These are phyloP conservation scores for Anarsia innoxiella DNA, from an alignment of 2,888 invertebrate species.

Conservation along the genomic window DNA sequence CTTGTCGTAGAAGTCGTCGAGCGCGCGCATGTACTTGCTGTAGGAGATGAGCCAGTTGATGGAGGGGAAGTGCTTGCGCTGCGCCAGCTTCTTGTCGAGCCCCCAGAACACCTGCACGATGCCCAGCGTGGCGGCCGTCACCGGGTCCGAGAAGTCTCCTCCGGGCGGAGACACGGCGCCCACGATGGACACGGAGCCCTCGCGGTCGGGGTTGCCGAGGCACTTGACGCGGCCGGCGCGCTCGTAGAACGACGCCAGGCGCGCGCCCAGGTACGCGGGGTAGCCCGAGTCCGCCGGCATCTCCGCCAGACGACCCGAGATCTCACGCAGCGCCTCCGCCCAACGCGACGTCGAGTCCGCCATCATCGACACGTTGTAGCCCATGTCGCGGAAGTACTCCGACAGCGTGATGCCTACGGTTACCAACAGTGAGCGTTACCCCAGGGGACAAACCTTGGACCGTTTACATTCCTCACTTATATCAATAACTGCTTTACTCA, in stretches of 20 bases:
- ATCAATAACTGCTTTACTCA: no score
- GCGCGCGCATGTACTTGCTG: constrained; percentile 97
- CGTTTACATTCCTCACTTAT: no score
- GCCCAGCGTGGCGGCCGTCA: constrained; percentile 99
- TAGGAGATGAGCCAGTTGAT: constrained; percentile 99
- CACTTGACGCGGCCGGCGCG: constrained; percentile 98
- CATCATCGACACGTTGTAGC: constrained; percentile 99
- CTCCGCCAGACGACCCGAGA: constrained; percentile 99
- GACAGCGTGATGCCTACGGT: constrained; percentile 95
- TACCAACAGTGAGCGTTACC: no score
- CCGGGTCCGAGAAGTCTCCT: constrained; percentile 99
- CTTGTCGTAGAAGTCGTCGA: constrained; percentile 99
- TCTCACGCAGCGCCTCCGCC: constrained; percentile 99
- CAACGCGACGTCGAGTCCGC: constrained; percentile 99
- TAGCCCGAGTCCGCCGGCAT: constrained; percentile 99
- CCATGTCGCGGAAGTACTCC: constrained; percentile 99
- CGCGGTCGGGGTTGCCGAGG: constrained; percentile 96
- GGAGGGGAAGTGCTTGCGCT: constrained; percentile 99
- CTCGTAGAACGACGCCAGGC: constrained; percentile 99
- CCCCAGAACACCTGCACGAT: constrained; percentile 99
- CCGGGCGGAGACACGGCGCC: constrained; percentile 99
- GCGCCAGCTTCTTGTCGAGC: constrained; percentile 98
- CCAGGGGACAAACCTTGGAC: no score
- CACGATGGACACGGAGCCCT: constrained; percentile 99
- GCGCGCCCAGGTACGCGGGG: constrained; percentile 98